Evolutionary conservation across 2,113 vertebrate species (phyloP).

Genomic region (Perca schrenkii): DNA sequence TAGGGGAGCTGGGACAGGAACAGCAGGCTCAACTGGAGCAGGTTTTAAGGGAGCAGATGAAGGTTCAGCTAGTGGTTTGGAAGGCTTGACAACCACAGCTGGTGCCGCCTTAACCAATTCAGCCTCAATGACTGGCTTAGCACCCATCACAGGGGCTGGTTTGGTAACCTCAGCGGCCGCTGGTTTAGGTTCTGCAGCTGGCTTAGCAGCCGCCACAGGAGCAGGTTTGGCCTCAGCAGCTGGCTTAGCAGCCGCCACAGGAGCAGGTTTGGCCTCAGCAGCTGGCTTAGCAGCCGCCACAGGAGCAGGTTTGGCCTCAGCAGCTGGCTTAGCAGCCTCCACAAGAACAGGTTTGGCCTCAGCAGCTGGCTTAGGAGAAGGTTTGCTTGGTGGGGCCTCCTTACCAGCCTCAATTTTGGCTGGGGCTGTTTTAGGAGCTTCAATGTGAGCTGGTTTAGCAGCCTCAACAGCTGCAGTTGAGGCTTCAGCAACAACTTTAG

Average conservation of each 20-base stretch:
- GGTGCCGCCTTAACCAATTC: slow-evolving; percentile 28
- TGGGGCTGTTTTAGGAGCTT: not conserved
- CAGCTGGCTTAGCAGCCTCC: not conserved
- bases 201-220: not conserved
- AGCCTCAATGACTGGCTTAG: slow-evolving; percentile 1
- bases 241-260: slow-evolving; percentile 6
- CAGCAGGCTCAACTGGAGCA: slow-evolving; percentile 38
- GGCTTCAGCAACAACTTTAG: not conserved
- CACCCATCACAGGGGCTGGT: not conserved
- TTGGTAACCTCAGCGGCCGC: not conserved
- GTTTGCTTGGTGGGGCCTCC: not conserved
- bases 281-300: not conserved
- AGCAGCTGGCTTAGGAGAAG: not conserved
- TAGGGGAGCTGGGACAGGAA: slow-evolving; percentile 65
- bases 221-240: not conserved
- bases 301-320: not conserved
- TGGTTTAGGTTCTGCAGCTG: not conserved
- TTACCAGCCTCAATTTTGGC: not conserved
- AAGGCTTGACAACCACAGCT: slow-evolving; percentile 27
- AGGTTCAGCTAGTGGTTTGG: slow-evolving; percentile 36
- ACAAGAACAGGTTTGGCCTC: slow-evolving; percentile 8
- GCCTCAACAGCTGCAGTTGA: not conserved
- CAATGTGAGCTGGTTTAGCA: not conserved
- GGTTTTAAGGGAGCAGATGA: slow-evolving; percentile 29
- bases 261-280: not conserved